phyloP scores from a whole-genome alignment of 2,888 invertebrate genomes.

The Gortyna flavago region DNA sequence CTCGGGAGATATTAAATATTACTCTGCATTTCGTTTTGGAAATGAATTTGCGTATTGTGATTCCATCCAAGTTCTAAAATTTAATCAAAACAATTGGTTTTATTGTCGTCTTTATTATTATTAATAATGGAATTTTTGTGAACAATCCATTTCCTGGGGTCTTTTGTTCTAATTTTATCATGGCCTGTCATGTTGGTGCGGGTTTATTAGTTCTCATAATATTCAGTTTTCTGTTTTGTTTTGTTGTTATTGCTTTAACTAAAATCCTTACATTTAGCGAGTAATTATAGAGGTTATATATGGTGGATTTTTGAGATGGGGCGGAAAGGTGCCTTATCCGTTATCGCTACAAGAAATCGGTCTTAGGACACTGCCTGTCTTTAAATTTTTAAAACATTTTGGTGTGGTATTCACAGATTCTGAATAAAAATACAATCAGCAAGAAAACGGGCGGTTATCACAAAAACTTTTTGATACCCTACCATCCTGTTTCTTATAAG shows the following conservation, averaged over 20 bases:
- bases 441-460: no score
- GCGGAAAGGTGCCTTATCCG: no score
- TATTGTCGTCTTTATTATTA: conserved; percentile 62
- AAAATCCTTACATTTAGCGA: no score
- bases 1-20: conserved; percentile 62
- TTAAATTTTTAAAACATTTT: no score
- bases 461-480: no score
- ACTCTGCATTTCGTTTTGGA: conserved; percentile 59
- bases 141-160: conserved; percentile 44
- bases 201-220: conserved; percentile 24
- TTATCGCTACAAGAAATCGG: no score
- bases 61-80: conserved; percentile 59
- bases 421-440: no score
- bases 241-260: not conserved
- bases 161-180: conserved; percentile 29
- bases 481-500: no score
- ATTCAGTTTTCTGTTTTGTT: conserved; percentile 2
- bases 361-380: no score
- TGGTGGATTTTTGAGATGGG: no score
- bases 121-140: conserved; percentile 54
- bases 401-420: no score
- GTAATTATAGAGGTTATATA: no score
- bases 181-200: not conserved
- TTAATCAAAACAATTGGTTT: conserved; percentile 64
- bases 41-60: conserved; percentile 61